Evolutionary conservation across 2,797 vertebrate genomes (phyloP).

Genomic region (Taeniopygia guttata): DNA sequence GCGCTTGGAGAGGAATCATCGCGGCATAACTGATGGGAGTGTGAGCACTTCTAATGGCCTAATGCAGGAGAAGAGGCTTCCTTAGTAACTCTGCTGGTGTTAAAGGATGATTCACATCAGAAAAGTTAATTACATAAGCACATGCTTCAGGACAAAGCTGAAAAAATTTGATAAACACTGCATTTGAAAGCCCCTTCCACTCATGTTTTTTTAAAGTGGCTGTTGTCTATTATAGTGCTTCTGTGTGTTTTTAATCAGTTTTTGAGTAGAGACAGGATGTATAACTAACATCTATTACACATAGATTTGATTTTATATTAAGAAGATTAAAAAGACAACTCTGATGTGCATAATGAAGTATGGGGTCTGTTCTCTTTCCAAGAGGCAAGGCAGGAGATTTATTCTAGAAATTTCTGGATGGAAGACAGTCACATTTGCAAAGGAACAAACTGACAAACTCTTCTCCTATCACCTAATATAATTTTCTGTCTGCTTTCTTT

Average conservation of each 20-base stretch:
- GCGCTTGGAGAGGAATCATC: background rate
- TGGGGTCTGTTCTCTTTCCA: background rate
- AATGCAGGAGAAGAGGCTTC: background rate
- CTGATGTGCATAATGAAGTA: background rate
- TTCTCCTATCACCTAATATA: background rate
- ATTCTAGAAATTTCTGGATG: background rate
- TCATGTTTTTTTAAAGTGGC: background rate
- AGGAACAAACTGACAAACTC: background rate
- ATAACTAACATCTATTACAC: background rate
- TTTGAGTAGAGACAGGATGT: background rate
- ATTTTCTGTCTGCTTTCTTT: background rate
- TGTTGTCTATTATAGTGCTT: background rate
- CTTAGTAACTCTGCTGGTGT: background rate
- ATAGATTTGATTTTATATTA: background rate
- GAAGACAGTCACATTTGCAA: background rate
- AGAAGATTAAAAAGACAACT: background rate
- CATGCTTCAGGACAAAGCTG: background rate
- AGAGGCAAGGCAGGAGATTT: background rate
- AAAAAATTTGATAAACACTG: background rate
- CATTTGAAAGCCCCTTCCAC: background rate
- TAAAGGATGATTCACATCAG: background rate
- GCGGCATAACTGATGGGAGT: background rate
- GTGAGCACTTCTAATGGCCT: background rate
- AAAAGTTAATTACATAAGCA: background rate
- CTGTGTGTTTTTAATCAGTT: background rate